Evolutionary conservation across 1,140 invertebrate genomes (phyloP), one percentile per base, ranked within the genome.

Genomic region (Solenopsis invicta): DNA sequence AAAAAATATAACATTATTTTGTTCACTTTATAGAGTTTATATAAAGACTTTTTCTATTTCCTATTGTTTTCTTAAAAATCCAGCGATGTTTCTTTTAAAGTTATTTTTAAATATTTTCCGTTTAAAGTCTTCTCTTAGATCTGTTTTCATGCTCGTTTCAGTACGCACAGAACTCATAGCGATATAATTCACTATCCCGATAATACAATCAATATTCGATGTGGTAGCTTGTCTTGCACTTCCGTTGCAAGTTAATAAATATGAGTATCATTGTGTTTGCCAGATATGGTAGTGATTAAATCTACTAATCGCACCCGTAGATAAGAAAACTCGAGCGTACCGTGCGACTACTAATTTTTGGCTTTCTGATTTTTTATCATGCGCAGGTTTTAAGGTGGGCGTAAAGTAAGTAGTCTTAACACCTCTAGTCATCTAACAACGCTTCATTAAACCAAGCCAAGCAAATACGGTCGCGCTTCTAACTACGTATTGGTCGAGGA

Each of bases 361-460:
- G 82, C 89, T 87, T 69, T 88, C 29, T 88, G 34, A 86, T 91
- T 92, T 93, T 88, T 92, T 90, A 90, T 93, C 75, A 61, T 50
- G 87, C 64, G 85, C 91, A 93, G 90, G 89, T 94, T 91, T 93
- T 91, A 91, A 93, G 78, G 80, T 92, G 91, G 91, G 64, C 89
- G 88, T 91, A 87, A 91, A 91, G 89, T 92, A 88, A 93, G 88
- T 93, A 94, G 89, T 91, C 75, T 90, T 92, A 93, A 94, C 92
- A 92, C 92, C 92, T 94, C 93, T 94, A 94, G 93, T 94, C 93
- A 94, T 92, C 90, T 93, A 93, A 94, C 92, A 93, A 93, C 92
- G 93, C 93, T 93, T 93, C 91, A 86, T 90, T 93, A 92, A 92
- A 93, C 21, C 80, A 75, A 84, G 80, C 80, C 67, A 72, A 74